These are phyloP conservation scores for Drosophila suboccidentalis DNA, from an alignment of 2,888 invertebrate genomes.

Conservation along the genomic window DNA sequence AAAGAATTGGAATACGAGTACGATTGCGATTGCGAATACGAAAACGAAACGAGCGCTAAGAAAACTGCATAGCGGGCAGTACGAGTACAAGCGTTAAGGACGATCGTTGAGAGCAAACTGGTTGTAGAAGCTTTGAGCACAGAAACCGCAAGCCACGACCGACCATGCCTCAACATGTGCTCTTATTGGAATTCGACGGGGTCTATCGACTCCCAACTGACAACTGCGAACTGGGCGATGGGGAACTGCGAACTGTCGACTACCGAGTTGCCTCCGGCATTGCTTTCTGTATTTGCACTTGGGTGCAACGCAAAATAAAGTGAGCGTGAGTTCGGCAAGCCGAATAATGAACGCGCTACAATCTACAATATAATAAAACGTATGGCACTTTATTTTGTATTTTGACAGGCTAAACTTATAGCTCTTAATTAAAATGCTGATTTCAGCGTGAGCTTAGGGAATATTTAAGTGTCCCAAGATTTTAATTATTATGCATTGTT, in stretches of 20 bases:
- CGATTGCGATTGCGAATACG: conserved; percentile 1
- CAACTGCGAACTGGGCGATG: conserved; percentile 11
- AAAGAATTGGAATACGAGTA: conserved; percentile 1
- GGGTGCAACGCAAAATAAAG: conserved; percentile 51
- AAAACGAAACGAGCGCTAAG: conserved; percentile 11
- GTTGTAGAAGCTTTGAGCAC: conserved; percentile 47
- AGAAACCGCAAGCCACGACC: conserved; percentile 37
- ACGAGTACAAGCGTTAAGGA: conserved; percentile 54
- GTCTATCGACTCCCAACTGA: conserved; percentile 15
- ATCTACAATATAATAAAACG: too few species aligned
- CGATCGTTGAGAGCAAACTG: conserved; percentile 75
- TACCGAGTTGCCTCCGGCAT: conserved; percentile 25
- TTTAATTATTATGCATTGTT: too few species aligned
- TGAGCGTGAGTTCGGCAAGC: background rate
- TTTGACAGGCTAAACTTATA: too few species aligned
- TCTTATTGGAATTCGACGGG: conserved; percentile 33
- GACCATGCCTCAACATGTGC: conserved; percentile 59
- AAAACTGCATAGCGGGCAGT: conserved; percentile 15
- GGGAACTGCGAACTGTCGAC: conserved; percentile 1
- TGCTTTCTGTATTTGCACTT: conserved; percentile 59
- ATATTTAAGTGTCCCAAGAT: too few species aligned
- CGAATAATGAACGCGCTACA: conserved; percentile 38
- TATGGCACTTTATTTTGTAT: too few species aligned
- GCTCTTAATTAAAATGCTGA: too few species aligned
- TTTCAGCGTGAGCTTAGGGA: too few species aligned